phyloP scores from a whole-genome alignment of 2,888 invertebrate species.

The Dynastes maya region DNA sequence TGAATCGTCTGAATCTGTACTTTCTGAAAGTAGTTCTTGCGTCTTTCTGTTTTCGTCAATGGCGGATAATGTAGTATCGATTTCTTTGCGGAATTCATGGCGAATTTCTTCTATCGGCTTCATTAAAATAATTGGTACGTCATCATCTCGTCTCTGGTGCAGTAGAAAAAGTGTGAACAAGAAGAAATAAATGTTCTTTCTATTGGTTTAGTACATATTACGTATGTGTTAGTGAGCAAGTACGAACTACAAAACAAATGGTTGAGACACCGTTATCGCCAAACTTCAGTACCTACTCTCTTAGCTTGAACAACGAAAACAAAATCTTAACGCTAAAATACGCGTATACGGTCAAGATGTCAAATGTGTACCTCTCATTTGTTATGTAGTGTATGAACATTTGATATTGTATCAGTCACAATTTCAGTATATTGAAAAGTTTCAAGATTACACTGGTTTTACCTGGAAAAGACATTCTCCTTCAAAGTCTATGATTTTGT shows the following conservation, averaged over 20 bases:
- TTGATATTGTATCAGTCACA: constrained; percentile 40
- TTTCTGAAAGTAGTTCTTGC: constrained; percentile 35
- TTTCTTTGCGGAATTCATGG: constrained; percentile 76
- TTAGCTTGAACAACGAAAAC: constrained; percentile 14
- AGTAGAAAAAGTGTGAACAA: constrained; percentile 49
- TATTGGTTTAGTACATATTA: neutral
- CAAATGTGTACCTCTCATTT: constrained; percentile 38
- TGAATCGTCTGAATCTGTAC: constrained; percentile 2
- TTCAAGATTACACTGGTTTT: constrained; percentile 37
- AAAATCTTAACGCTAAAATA: constrained; percentile 42
- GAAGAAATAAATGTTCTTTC: neutral
- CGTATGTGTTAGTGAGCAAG: neutral
- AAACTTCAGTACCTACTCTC: too few species aligned
- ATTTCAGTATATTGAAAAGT: constrained; percentile 15
- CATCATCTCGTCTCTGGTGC: constrained; percentile 90
- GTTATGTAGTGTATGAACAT: constrained; percentile 42
- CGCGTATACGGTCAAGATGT: constrained; percentile 24
- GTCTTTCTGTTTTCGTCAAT: constrained; percentile 44
- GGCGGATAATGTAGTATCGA: constrained; percentile 65
- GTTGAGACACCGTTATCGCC: neutral
- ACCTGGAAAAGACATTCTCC: constrained; percentile 96
- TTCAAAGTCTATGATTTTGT: constrained; percentile 92
- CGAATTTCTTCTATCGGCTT: constrained; percentile 85
- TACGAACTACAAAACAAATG: neutral
- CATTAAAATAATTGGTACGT: constrained; percentile 89